A percentile compares a stretch with the other conserved stretches of the same genome.
Conservation (phyloP, 2,888 invertebrate species). For the Hyposoter dolosus region DNA sequence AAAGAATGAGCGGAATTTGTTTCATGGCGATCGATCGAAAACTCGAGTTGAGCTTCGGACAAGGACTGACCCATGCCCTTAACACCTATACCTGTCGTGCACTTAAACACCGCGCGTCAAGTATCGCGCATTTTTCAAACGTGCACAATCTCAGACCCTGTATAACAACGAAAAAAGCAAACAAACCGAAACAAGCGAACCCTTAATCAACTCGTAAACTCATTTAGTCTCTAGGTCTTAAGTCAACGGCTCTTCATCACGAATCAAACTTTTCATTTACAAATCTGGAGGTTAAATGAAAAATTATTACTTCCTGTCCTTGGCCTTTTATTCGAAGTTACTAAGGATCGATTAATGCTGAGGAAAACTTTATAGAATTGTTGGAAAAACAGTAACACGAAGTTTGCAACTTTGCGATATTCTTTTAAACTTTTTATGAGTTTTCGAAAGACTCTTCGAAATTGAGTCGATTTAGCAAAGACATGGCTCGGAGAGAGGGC, state of each 20-base stretch:
- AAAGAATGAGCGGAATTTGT: too few relatives aligned
- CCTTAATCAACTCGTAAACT: constrained; percentile 70
- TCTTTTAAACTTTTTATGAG: constrained; percentile 52
- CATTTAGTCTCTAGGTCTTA: constrained; percentile 73
- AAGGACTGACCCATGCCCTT: background rate
- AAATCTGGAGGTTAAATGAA: constrained; percentile 43
- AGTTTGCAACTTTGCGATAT: constrained; percentile 51
- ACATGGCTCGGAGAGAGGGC: background rate
- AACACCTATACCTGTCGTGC: constrained; percentile 64
- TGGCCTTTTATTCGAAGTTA: constrained; percentile 8
- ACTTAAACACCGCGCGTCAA: constrained; percentile 2
- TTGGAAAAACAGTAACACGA: constrained; percentile 1
- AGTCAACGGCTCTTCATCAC: constrained; percentile 75
- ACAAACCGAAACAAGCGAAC: constrained; percentile 35
- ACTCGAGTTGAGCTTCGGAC: too few relatives aligned
- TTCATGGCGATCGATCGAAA: too few relatives aligned
- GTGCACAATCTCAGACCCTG: constrained; percentile 56
- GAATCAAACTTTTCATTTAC: constrained; percentile 78
- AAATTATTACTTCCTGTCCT: constrained; percentile 51
- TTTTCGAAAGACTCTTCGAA: constrained; percentile 59
- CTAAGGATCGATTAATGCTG: background rate
- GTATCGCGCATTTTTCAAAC: constrained; percentile 15
- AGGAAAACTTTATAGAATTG: background rate
- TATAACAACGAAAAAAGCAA: constrained; percentile 58
- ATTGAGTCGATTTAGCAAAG: background rate